Evolutionary conservation across 2,888 invertebrate genomes (phyloP).

Genomic region (Agrilus biguttatus): DNA sequence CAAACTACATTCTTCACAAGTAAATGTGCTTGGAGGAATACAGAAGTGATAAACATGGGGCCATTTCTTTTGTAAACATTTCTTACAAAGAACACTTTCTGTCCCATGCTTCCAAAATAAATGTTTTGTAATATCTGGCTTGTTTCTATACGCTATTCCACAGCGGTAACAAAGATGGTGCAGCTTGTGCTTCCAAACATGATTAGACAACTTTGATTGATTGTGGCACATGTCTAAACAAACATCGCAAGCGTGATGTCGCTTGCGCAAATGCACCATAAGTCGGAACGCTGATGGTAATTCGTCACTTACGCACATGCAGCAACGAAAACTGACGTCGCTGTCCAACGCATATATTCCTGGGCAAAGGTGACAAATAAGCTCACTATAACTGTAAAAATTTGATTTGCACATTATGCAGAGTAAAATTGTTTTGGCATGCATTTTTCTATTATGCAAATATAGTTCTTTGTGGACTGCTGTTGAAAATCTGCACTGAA

Average conservation of each 20-base stretch:
- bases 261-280: slow-evolving; percentile 76
- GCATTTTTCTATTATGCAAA: slow-evolving; percentile 75
- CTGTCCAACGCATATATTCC: slow-evolving; percentile 52
- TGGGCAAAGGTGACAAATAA: slow-evolving; percentile 76
- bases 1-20: slow-evolving; percentile 67
- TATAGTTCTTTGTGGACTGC: slow-evolving; percentile 71
- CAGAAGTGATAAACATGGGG: slow-evolving; percentile 86
- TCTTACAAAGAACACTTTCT: slow-evolving; percentile 72
- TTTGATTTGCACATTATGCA: slow-evolving; percentile 81
- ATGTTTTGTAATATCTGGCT: slow-evolving; percentile 78
- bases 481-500: slow-evolving; percentile 69
- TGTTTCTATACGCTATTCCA: slow-evolving; percentile 76
- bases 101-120: slow-evolving; percentile 89
- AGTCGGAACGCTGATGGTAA: slow-evolving; percentile 74
- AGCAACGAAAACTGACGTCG: slow-evolving; percentile 65
- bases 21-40: slow-evolving; percentile 61
- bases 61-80: slow-evolving; percentile 81
- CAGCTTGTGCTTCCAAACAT: slow-evolving; percentile 82
- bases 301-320: slow-evolving; percentile 60
- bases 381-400: slow-evolving; percentile 77
- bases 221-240: slow-evolving; percentile 70
- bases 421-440: slow-evolving; percentile 65
- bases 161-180: slow-evolving; percentile 79
- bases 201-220: slow-evolving; percentile 68
- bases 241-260: slow-evolving; percentile 75